Base-by-base conservation (phyloP, 2,113 vertebrate genomes). In the Myotis yumanensis region DNA sequence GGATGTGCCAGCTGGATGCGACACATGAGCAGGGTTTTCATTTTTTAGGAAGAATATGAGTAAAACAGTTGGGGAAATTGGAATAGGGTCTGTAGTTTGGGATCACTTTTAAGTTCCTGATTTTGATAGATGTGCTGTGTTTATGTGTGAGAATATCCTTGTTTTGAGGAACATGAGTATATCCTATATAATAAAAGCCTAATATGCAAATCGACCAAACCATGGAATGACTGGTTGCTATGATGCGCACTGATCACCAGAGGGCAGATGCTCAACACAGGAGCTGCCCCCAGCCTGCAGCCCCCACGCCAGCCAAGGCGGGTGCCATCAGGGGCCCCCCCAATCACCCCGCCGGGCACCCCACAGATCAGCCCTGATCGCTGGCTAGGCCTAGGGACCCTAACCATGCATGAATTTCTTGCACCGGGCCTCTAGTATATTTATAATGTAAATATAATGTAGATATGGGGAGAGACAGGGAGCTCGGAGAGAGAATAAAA, bases 1-100 rank as follows among this genome's bases (percentile, higher is more conserved):
- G 64, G 48, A 73, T 0, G 1, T 10, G 35, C 8, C 20, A 30
- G 0, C 28, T 16, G 7, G 82, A 30, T 3, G 20, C 3, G 8
- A 16, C 1, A 2, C 17, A 10, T 37, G 40, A 35, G 22, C 0
- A 0, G 18, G 18, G 3, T 64, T 71, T 85, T 73, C 23, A 62
- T 72, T 73, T 71, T 73, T 62, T 46, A 0, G 69, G 57, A 72
- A 40, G n/a, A 73, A 40, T 1, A 7, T 23, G n/a, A 30, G 5
- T 25, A 52, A n/a, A 81, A 20, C 85, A 43, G 75, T 7, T 72
- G 48, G 30, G 48, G 30, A 85, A 52, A 76, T 54, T 30, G 10
- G 7, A 73, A 40, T 59, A 79, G 75, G 40, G 51, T 80, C 5
- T 54, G 1, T 72, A 11, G n/a, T 69, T 57, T 82, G 54, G n/a